Evolutionary conservation across 2,113 vertebrate genomes (phyloP), one percentile per base, ranked within the genome.

Genomic region (Callocephalon fimbriatum): DNA sequence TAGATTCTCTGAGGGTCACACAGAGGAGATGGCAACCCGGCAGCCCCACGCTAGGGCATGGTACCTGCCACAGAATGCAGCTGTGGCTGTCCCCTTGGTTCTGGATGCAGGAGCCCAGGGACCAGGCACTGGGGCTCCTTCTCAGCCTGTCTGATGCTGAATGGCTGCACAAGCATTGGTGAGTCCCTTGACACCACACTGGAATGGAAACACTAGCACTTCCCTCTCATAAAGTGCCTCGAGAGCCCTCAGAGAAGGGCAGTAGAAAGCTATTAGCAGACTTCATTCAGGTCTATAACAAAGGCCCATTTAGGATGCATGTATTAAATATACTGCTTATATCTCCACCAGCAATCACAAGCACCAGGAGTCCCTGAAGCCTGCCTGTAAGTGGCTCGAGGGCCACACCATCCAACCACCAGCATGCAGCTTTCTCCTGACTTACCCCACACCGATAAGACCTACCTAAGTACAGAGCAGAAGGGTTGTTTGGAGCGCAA

Each of bases 131-230:
- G 5, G 7, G 7, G 25, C 10, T 71, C 44, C 37, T 59, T 17
- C 21, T 23, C 54, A 70, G 59, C 44, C 73, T 0, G 0, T 38
- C 74, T 62, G 37, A 27, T 6, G 1, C 50, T 37, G 15, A 81
- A 29, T 2, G 8, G 44, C 35, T 56, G 26, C 3, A 1, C 51
- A 10, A 79, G 40, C 45, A 18, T 12, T 3, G 61, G 20, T 0
- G 1, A 58, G 37, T 31, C 38, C 78, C 35, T 73, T 53, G 38
- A 40, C 48, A 59, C 6, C 62, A 20, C 8, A 5, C 8, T 9
- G 58, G 68, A 53, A 78, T 61, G 21, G 35, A 67, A 93, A 89
- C 23, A 7, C 8, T 6, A 40, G 20, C 6, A 72, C 56, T 94
- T 84, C 26, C 45, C 47, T 78, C 67, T 8, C 9, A 16, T 27